Percentiles rank a stretch among this genome's conserved stretches.
Evolutionary conservation across 1,140 invertebrate genomes (phyloP).

Genomic region (Drosophila paulistorum): DNA sequence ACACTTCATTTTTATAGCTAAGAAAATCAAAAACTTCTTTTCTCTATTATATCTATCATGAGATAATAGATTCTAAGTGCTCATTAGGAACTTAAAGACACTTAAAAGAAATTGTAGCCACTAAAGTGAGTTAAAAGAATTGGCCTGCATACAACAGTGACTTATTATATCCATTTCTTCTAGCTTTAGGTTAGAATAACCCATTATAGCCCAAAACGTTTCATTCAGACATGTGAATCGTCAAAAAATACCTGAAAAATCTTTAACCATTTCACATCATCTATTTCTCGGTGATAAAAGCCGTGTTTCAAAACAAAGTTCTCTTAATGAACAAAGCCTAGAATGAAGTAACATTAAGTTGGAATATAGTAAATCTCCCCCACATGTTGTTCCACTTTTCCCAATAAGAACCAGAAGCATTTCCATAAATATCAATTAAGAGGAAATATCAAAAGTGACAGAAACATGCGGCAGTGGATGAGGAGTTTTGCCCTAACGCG

Average conservation of each 20-base stretch:
- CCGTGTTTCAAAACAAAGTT: not conserved
- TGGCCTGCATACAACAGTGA: no score
- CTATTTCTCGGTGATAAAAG: not conserved
- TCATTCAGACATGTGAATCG: not conserved
- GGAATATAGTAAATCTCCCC: conserved; percentile 16
- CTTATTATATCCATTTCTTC: no score
- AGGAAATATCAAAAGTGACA: conserved; percentile 73
- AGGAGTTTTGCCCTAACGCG: conserved; percentile 29
- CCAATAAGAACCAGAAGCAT: conserved; percentile 43
- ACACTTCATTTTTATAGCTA: no score
- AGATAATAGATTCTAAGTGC: no score
- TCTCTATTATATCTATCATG: no score
- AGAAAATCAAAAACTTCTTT: no score
- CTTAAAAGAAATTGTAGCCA: no score
- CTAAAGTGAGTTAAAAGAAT: no score
- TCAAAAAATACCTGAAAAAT: not conserved
- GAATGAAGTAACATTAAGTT: not conserved
- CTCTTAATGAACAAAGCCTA: not conserved
- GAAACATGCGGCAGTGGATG: conserved; percentile 47
- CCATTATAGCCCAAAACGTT: no score
- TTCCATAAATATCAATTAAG: conserved; percentile 79
- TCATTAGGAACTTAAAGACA: no score
- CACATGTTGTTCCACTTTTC: conserved; percentile 70
- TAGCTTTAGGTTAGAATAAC: no score
- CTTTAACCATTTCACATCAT: no score